These are phyloP conservation scores for Morinoia aosen DNA, from an alignment of 2,888 invertebrate genomes.

Conservation along the genomic window DNA sequence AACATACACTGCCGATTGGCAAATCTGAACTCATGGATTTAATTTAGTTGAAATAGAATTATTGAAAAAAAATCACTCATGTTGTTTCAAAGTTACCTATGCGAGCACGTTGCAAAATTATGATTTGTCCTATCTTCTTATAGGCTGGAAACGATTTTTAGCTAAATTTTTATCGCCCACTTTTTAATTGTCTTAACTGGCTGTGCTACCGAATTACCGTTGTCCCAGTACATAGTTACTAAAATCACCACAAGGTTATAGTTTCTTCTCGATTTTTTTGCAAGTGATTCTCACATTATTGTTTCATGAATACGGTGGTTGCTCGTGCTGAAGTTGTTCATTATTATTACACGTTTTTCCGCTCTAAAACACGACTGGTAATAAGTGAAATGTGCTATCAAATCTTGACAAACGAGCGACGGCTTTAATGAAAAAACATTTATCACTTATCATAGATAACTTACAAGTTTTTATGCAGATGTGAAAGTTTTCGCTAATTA, in stretches of 20 bases:
- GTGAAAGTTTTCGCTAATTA: background rate
- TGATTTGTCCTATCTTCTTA: background rate
- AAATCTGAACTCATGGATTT: background rate
- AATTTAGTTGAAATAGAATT: background rate
- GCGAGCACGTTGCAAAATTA: background rate
- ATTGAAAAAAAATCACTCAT: background rate
- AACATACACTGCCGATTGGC: background rate
- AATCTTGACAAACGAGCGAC: background rate
- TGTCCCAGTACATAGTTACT: background rate
- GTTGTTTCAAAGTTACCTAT: background rate
- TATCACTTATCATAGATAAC: background rate
- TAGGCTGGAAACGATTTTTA: background rate
- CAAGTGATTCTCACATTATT: background rate
- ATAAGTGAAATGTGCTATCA: background rate
- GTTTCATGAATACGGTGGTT: background rate
- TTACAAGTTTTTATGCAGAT: background rate
- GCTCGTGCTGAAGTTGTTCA: background rate
- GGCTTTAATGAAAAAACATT: background rate
- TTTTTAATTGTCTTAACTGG: background rate
- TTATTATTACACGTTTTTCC: background rate
- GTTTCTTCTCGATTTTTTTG: background rate
- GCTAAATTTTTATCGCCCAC: background rate
- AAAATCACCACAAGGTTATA: background rate
- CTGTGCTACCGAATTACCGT: background rate
- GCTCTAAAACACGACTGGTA: background rate